Evolutionary conservation across 1,140 invertebrate genomes (phyloP), one percentile per base, ranked within the genome.

Genomic region (Cherax destructor): DNA sequence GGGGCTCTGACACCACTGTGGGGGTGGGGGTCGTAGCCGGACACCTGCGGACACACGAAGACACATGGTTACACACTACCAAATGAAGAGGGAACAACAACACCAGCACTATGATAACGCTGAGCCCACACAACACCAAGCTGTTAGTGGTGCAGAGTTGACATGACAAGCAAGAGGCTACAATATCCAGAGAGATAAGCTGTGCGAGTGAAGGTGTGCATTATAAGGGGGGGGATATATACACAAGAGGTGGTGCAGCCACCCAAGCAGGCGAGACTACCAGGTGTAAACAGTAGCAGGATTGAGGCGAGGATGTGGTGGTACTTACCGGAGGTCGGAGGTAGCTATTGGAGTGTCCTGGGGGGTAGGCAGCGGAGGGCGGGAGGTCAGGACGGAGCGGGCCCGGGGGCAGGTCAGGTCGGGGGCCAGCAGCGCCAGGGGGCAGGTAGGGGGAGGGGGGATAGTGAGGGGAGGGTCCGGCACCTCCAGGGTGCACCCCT

Each of bases 271-370:
- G 0, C 16, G 69, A 77, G 47, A 41, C 4, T 41, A 7, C 10
- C 11, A 77, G 18, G 52, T 52, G 52, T 50, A 13, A 30, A 59
- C 11, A 13, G 49, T 49, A 49, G 84, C 21, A 69, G 47, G 84
- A 49, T 56, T 10, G 52, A 50, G 74, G 72, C 47, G 85, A 86
- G 85, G 74, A 74, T 56, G 85, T 49, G 76, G 9, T 30, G 21
- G 24, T 56, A 91, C 90, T 91, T 91, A 91, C 90, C 90, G 92
- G 92, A 11, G 92, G 85, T n/a, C 92, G 88, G 69, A 92, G 89
- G 89, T 92, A 91, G 84, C 88, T 88, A 72, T 91, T 91, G 59
- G 92, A 85, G 78, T 86, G 92, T 72, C 79, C 89, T 56, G 88
- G 88, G 86, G 92, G 92, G 74, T 79, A 92, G 61, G 92, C 92